A percentile compares a stretch with the other conserved stretches of the same genome.
Evolutionary conservation across 2,113 vertebrate species (phyloP).

Genomic region (Oriolus oriolus): DNA sequence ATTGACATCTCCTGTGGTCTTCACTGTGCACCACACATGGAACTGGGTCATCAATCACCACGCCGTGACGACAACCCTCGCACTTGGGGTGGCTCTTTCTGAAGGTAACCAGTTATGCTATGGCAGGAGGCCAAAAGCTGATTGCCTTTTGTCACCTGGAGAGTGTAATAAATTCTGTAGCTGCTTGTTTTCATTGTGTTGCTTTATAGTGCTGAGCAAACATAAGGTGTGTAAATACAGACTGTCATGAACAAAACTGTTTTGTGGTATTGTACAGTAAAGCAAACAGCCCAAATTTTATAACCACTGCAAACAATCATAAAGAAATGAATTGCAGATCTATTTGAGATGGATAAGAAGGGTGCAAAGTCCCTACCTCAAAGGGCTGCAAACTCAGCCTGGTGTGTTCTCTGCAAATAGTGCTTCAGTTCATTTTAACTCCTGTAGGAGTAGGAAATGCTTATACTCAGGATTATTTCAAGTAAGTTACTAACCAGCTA

Average conservation of each 20-base stretch:
- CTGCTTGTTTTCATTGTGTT: background rate
- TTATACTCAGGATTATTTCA: background rate
- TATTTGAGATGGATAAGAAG: background rate
- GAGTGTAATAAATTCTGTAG: background rate
- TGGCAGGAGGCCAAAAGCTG: background rate
- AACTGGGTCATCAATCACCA: background rate
- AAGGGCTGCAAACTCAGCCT: background rate
- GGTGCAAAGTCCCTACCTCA: background rate
- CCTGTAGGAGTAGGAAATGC: background rate
- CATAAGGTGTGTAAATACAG: background rate
- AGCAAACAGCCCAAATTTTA: background rate
- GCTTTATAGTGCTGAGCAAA: background rate
- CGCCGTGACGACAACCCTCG: accelerated
- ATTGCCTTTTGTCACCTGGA: background rate
- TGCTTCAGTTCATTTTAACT: background rate
- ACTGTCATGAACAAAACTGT: background rate
- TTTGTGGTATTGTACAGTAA: background rate
- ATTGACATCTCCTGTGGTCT: background rate
- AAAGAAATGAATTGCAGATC: background rate
- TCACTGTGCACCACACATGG: background rate
- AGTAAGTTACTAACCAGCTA: background rate
- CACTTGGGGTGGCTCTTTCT: background rate
- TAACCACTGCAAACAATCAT: background rate
- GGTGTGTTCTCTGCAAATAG: background rate
- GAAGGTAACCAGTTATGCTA: background rate